These are phyloP conservation scores for Chlorodrepanis virens DNA, from an alignment of 2,113 vertebrate genomes.

Conservation along the genomic window DNA sequence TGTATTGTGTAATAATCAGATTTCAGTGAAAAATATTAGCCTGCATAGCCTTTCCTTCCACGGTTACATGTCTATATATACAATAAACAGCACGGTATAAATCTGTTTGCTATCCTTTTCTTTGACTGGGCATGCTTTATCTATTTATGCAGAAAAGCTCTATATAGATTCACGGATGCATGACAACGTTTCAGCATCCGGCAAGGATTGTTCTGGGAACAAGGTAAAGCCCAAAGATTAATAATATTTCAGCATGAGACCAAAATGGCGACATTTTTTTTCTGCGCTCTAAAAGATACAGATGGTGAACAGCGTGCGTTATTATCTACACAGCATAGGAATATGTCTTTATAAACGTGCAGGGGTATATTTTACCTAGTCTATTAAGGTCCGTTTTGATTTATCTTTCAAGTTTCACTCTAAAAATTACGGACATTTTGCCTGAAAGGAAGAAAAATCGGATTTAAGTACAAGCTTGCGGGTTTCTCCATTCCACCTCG, in stretches of 20 bases:
- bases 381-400: conserved; percentile 35
- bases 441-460: conserved; percentile 26
- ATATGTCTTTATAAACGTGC: conserved; percentile 35
- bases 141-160: conserved; percentile 42
- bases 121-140: conserved; percentile 31
- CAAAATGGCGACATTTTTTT: conserved; percentile 77
- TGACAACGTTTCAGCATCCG: conserved; percentile 23
- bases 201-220: conserved; percentile 12
- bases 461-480: not conserved
- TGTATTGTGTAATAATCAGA: not conserved
- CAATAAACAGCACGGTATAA: not conserved
- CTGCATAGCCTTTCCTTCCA: not conserved
- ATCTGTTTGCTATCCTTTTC: not conserved
- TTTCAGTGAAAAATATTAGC: not conserved
- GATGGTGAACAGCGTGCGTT: conserved; percentile 35
- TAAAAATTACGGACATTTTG: conserved; percentile 36
- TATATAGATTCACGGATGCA: not conserved
- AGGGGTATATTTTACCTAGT: conserved; percentile 43
- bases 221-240: conserved; percentile 56
- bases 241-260: conserved; percentile 72
- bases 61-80: not conserved
- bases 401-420: conserved; percentile 38
- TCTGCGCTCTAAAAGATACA: conserved; percentile 60
- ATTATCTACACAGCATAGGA: conserved; percentile 32
- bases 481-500: not conserved